A percentile compares a stretch with the other conserved stretches of the same genome.
Conservation (phyloP, 2,113 vertebrate genomes). For the Sula dactylatra region DNA sequence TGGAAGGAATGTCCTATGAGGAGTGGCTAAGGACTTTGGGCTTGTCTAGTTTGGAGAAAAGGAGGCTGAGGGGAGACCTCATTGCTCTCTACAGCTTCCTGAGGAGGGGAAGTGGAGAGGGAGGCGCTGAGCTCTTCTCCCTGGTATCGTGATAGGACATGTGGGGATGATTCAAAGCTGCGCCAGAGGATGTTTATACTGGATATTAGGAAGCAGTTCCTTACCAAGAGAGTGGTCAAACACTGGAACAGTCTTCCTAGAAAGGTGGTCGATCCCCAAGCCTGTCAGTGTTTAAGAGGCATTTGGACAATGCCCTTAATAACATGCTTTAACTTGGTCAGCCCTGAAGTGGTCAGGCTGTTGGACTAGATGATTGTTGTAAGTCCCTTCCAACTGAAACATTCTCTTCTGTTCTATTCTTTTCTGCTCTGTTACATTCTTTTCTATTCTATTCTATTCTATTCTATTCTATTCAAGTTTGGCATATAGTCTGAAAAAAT, state of each 20-base stretch:
- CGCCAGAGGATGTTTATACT: not conserved
- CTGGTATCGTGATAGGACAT: accelerated
- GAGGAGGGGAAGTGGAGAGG: not conserved
- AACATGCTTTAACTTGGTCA: not conserved
- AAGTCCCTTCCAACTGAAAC: not conserved
- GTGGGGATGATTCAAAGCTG: not conserved
- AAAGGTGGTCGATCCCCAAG: too few species aligned
- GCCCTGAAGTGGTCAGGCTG: not conserved
- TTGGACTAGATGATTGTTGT: not conserved
- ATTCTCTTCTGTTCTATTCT: not conserved
- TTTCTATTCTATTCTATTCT: too few species aligned
- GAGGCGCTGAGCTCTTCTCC: not conserved
- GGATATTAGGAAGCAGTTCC: not conserved
- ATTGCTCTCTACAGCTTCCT: not conserved
- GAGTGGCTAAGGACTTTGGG: not conserved
- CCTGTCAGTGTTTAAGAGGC: not conserved
- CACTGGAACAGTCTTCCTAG: not conserved
- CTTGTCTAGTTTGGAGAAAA: not conserved
- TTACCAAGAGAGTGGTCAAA: not conserved
- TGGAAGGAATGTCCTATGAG: not conserved
- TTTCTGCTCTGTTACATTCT: not conserved
- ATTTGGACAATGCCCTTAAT: not conserved
- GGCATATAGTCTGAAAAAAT: not conserved
- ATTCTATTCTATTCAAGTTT: not conserved
- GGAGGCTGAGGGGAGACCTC: not conserved